Evolutionary conservation across 2,888 invertebrate species (phyloP), one percentile per base, ranked within the genome.

Genomic region (Agrotis exclamationis): DNA sequence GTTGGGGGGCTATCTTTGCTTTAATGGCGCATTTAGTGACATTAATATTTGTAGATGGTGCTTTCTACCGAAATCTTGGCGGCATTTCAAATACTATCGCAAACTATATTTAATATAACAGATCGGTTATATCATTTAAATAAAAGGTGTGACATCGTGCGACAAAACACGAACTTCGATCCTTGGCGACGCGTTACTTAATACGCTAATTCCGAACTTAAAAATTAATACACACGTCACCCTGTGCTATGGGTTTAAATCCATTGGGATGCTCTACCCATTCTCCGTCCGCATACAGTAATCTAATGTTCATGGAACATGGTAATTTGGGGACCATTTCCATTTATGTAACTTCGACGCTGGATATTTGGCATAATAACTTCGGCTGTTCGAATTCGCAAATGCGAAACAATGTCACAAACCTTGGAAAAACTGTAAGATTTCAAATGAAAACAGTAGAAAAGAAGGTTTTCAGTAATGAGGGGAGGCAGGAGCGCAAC

Each of bases 31-130:
- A 89, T 92, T 92, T 90, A 85, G 89, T 90, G 93, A 91, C 91
- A 93, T 92, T 91, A 89, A 92, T 93, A 88, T 90, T 90, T 89
- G 87, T 91, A 90, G 89, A 92, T 90, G 87, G 88, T 91, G 86
- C 85, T 92, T 87, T 89, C 86, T 89, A 87, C 85, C 73, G 85
- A 88, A 90, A 88, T 90, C 89, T 94, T 94, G 94, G 94, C 94
- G 91, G 87, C 90, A 89, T 91, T 93, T 94, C 94, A 94, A 94
- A 91, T 90, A 86, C 70, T 85, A 89, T 85, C 82, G 86, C 86
- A 89, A 89, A 91, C 86, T 92, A 91, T 87, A 92, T 92, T 89
- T 89, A 89, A 89, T 89, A 79, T 84, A 87, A 91, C 87, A 88
- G 89, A 91, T 89, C 85, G 86, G 81, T 83, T 80, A 84, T 86